phyloP scores from a whole-genome alignment of 1,140 invertebrate genomes.

The Hyles vespertilio region DNA sequence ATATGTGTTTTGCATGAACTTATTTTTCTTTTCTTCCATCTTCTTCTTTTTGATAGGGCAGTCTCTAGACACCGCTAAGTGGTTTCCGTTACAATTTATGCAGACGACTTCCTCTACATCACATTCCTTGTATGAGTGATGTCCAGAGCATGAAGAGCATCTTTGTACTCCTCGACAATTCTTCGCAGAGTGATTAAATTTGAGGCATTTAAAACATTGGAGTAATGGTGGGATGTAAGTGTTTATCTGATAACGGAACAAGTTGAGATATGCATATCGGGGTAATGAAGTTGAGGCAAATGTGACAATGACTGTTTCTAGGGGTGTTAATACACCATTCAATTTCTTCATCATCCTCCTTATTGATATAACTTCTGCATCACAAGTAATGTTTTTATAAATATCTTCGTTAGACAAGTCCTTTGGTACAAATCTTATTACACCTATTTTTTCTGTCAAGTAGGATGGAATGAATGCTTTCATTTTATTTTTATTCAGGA shows the following conservation, averaged over 20 bases:
- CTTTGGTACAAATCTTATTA: constrained; percentile 16
- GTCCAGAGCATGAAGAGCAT: background rate
- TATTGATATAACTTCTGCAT: constrained; percentile 16
- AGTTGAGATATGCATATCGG: constrained; percentile 12
- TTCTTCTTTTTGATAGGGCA: constrained; percentile 2
- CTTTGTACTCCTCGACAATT: constrained; percentile 4
- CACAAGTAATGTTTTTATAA: constrained; percentile 17
- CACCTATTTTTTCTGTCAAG: constrained; percentile 11
- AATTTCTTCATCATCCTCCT: constrained; percentile 16
- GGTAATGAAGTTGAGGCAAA: constrained; percentile 13
- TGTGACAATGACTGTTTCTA: constrained; percentile 11
- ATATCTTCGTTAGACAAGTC: constrained; percentile 16
- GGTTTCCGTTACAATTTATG: constrained; percentile 1
- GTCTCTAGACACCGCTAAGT: background rate
- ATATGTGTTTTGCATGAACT: background rate
- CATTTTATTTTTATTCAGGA: constrained; percentile 12
- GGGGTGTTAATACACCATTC: constrained; percentile 7
- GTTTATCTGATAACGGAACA: constrained; percentile 14
- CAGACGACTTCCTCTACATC: background rate
- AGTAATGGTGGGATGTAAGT: constrained; percentile 17
- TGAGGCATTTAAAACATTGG: constrained; percentile 23
- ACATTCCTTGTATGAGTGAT: constrained; percentile 1
- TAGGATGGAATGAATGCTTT: constrained; percentile 17
- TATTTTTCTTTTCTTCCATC: background rate
- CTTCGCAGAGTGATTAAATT: constrained; percentile 22